Conservation (phyloP, 2,888 invertebrate species). For the Tortricodes alternella region DNA sequence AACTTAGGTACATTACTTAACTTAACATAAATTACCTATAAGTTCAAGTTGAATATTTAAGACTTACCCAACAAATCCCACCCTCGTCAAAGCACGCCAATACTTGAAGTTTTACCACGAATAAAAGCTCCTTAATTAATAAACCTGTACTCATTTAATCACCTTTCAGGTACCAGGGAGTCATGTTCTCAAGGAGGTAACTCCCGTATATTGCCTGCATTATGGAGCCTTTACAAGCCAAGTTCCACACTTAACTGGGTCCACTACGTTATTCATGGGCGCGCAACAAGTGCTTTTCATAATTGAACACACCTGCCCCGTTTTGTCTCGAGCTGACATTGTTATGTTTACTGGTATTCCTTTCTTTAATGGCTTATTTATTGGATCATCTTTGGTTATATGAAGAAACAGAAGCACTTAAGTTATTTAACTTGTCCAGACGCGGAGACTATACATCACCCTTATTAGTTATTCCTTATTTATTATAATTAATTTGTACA, state of each 20-base stretch:
- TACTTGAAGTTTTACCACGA: background rate
- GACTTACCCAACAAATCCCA: background rate
- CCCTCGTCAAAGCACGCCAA: background rate
- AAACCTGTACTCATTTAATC: constrained; percentile 23
- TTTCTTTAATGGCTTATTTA: constrained; percentile 7
- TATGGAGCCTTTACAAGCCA: constrained; percentile 61
- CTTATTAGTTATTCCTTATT: too few species aligned
- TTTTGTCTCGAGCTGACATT: constrained; percentile 41
- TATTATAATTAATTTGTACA: too few species aligned
- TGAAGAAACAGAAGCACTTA: too few species aligned
- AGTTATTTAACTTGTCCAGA: too few species aligned
- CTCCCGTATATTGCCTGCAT: constrained; percentile 52
- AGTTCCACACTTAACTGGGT: constrained; percentile 60
- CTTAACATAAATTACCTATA: too few species aligned
- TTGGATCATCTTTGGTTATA: background rate
- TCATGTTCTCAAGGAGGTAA: constrained; percentile 52
- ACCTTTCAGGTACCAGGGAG: constrained; percentile 43
- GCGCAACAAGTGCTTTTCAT: constrained; percentile 67
- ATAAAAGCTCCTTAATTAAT: constrained; percentile 10
- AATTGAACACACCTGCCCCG: constrained; percentile 57
- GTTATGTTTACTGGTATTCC: constrained; percentile 39
- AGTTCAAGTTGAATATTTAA: too few species aligned
- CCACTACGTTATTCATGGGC: constrained; percentile 52
- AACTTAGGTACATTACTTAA: too few species aligned
- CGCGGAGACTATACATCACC: too few species aligned